Base-by-base conservation (phyloP, 2,888 invertebrate species). In the Ypsolopha scabrella region DNA sequence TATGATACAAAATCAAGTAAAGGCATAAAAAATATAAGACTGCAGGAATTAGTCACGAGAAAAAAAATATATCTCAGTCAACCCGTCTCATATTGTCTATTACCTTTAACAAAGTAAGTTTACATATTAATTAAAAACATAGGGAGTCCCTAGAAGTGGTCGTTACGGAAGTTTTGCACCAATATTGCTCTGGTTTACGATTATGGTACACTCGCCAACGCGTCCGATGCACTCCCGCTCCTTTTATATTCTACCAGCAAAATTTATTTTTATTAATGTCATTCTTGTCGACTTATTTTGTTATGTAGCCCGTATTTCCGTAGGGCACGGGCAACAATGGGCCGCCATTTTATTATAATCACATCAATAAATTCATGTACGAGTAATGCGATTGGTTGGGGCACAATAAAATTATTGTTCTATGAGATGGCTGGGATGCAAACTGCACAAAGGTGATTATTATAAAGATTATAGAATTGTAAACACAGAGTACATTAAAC, bases 231-330 rank as follows among this genome's bases (percentile, higher is more conserved):
- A 53, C 54, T 51, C 38, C 51, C 51, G 52, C 35, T 50, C n/a
- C 36, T 36, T 36, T 47, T 47, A 36, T 52, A 51, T 55, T 57
- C 56, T 58, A 54, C 57, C 50, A 41, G 41, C 51, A 41, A 52
- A 58, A 60, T 60, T 60, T 60, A 60, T 60, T 57, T 53, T 57
- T 58, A 58, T 58, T 55, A 58, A 57, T 58, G 55, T 54, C 54
- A 55, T 55, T 53, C 52, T 34, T n/a, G 37, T 46, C 47, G 41
- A 48, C 48, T 48, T 48, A 48, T 39, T 48, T 48, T 48, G 47
- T 47, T 47, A 36, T 47, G 47, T 14, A 11, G 47, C 37, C 37
- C 36, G 38, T 37, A 47, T 47, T 47, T 47, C 47, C 37, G 47
- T 47, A 37, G 47, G 47, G 47, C 47, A 47, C 24, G 24, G 24